phyloP scores from a whole-genome alignment of 2,888 invertebrate genomes.

The Seladonia tumulorum region DNA sequence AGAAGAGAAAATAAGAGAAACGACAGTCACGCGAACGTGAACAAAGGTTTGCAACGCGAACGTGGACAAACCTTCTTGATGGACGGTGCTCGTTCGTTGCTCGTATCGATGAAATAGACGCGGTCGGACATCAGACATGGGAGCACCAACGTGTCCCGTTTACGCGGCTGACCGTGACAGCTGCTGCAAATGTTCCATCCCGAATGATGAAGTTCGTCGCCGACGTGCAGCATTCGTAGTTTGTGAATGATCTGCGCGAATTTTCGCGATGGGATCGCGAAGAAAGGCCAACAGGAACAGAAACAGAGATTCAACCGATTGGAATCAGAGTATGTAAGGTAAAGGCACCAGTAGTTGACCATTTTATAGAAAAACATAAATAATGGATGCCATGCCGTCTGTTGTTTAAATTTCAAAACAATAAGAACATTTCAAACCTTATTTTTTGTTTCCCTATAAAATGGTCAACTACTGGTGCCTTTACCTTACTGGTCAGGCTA shows the following conservation, averaged over 20 bases:
- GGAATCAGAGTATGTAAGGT: too few relatives aligned
- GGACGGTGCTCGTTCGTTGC: constrained; percentile 89
- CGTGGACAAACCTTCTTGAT: constrained; percentile 88
- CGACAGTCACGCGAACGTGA: not conserved
- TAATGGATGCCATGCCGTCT: too few relatives aligned
- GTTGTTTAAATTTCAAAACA: too few relatives aligned
- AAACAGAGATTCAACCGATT: too few relatives aligned
- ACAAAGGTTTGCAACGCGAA: not conserved
- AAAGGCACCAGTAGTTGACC: too few relatives aligned
- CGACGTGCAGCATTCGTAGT: constrained; percentile 90
- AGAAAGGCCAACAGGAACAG: too few relatives aligned
- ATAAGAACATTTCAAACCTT: too few relatives aligned
- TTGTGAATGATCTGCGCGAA: constrained; percentile 93
- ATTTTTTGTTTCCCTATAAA: too few relatives aligned
- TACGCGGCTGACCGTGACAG: constrained; percentile 87
- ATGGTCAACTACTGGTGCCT: too few relatives aligned
- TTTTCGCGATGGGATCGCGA: not conserved
- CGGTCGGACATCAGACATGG: constrained; percentile 93
- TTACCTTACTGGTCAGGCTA: too few relatives aligned
- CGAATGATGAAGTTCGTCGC: constrained; percentile 97
- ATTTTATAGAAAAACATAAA: too few relatives aligned
- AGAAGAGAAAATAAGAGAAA: not conserved
- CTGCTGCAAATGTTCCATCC: constrained; percentile 99
- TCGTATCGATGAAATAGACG: constrained; percentile 93
- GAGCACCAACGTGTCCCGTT: constrained; percentile 92